Evolutionary conservation across 2,113 vertebrate genomes (phyloP).

Genomic region (Oreochromis tanganicae): DNA sequence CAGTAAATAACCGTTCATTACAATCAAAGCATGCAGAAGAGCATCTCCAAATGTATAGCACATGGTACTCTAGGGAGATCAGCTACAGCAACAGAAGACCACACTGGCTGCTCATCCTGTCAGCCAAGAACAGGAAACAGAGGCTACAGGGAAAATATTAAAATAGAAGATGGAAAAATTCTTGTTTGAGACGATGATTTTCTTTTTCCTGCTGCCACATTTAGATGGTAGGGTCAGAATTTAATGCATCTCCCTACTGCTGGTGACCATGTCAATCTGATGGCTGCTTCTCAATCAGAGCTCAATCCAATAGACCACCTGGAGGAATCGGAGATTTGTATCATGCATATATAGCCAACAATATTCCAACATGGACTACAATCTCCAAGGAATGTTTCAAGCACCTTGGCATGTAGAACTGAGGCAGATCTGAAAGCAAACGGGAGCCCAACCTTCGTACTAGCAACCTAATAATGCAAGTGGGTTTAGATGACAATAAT

Average conservation of each 20-base stretch:
- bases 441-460: fast-evolving
- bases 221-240: fast-evolving
- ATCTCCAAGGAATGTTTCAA: neutral
- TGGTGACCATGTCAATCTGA: neutral
- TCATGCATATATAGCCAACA: neutral
- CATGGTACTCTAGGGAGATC: neutral
- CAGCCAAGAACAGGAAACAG: neutral
- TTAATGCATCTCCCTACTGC: fast-evolving
- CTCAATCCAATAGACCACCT: neutral
- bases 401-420: neutral
- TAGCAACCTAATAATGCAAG: neutral
- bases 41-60: neutral
- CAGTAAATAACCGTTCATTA: fast-evolving
- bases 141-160: neutral
- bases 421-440: neutral
- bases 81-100: neutral
- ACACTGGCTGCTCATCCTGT: neutral
- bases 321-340: fast-evolving
- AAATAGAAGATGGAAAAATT: fast-evolving
- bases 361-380: neutral
- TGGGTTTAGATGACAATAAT: neutral
- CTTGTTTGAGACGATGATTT: neutral
- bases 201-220: neutral
- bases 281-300: neutral
- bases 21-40: neutral